Evolutionary conservation across 1,140 invertebrate species (phyloP).

Genomic region (Plectrocnemia conspersa): DNA sequence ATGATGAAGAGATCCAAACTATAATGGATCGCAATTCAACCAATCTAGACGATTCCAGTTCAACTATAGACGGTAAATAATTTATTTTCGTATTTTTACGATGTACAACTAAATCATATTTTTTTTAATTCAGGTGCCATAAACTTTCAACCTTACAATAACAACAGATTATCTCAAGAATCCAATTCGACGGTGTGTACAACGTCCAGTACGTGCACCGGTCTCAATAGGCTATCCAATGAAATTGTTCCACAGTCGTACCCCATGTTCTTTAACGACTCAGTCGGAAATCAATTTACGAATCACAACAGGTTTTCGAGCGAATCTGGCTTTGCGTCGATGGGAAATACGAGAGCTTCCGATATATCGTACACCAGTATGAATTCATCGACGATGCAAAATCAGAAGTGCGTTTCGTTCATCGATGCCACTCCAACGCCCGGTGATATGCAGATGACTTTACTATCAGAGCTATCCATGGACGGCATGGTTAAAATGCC

Average conservation of each 20-base stretch:
- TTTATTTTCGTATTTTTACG: constrained; percentile 7
- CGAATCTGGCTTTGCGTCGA: constrained; percentile 69
- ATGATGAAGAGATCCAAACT: constrained; percentile 67
- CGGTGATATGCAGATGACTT: constrained; percentile 21
- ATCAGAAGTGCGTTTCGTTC: constrained; percentile 26
- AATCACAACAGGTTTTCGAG: constrained; percentile 53
- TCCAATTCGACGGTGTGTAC: constrained; percentile 27
- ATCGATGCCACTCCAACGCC: constrained; percentile 32
- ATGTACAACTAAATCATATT: background rate
- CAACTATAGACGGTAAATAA: constrained; percentile 44
- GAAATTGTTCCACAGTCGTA: constrained; percentile 15
- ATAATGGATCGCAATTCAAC: constrained; percentile 54
- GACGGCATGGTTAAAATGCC: constrained; percentile 17
- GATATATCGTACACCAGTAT: constrained; percentile 33
- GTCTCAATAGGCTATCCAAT: constrained; percentile 17
- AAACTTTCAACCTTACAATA: background rate
- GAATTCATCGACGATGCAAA: constrained; percentile 16
- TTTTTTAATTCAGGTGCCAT: constrained; percentile 1
- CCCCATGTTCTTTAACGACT: constrained; percentile 7
- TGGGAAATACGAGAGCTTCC: constrained; percentile 51
- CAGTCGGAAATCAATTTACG: constrained; percentile 4
- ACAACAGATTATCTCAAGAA: constrained; percentile 30
- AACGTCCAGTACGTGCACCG: constrained; percentile 11
- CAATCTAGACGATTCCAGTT: constrained; percentile 46
- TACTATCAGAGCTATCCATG: constrained; percentile 17